phyloP scores from a whole-genome alignment of 2,888 invertebrate genomes.

The Tenthredo amoena region DNA sequence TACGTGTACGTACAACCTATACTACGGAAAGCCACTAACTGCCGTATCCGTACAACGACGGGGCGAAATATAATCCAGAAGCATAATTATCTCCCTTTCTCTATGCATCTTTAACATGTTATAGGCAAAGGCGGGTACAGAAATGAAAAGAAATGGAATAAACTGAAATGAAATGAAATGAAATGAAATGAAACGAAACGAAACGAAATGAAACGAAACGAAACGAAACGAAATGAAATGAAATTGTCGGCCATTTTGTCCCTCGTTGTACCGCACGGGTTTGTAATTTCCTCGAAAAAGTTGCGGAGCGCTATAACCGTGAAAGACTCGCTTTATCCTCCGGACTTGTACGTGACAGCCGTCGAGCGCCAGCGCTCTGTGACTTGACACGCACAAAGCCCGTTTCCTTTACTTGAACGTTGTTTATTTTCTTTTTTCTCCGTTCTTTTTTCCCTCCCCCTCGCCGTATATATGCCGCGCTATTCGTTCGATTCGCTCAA shows the following conservation, averaged over 20 bases:
- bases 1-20: too few species aligned
- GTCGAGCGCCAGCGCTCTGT: slow-evolving; percentile 26
- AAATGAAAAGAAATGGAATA: background rate
- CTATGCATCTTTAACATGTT: background rate
- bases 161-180: background rate
- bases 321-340: slow-evolving; percentile 48
- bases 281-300: slow-evolving; percentile 46
- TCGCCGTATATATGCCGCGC: background rate
- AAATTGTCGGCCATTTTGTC: slow-evolving; percentile 32
- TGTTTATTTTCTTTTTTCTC: background rate
- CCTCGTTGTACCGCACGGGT: slow-evolving; percentile 23
- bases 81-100: background rate
- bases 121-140: background rate
- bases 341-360: slow-evolving; percentile 42
- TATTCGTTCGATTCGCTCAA: slow-evolving; percentile 5
- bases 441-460: background rate
- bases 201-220: background rate
- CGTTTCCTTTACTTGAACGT: slow-evolving; percentile 37
- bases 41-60: too few species aligned
- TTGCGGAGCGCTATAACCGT: slow-evolving; percentile 40
- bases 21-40: too few species aligned
- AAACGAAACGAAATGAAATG: background rate
- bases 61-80: too few species aligned
- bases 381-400: slow-evolving; percentile 48
- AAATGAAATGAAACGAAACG: background rate